These are phyloP conservation scores for Probosciger aterrimus DNA, from an alignment of 2,113 vertebrate species.

Conservation along the genomic window DNA sequence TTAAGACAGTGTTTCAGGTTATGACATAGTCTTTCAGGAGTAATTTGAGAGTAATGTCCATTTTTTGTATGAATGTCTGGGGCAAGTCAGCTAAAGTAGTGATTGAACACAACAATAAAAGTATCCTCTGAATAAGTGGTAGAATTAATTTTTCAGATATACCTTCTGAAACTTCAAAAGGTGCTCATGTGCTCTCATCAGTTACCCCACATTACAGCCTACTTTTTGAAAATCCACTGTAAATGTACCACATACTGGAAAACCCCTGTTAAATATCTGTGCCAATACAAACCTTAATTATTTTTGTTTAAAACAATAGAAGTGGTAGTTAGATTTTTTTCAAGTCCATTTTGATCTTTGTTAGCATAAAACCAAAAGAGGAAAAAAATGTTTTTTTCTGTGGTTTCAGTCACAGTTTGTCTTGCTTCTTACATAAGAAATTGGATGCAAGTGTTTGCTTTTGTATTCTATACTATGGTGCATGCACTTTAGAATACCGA, in stretches of 20 bases:
- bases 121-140: background rate
- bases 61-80: background rate
- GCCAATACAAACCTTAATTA: slow-evolving; percentile 9
- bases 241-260: background rate
- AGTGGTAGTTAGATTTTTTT: slow-evolving; percentile 29
- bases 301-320: slow-evolving; percentile 39
- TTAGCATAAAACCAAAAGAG: background rate
- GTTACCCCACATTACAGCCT: background rate
- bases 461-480: background rate
- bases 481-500: background rate
- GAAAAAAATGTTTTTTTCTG: background rate
- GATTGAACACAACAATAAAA: background rate
- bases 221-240: background rate
- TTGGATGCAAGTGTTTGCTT: background rate
- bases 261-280: background rate
- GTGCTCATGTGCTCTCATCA: background rate
- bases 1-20: background rate
- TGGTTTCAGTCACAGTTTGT: background rate
- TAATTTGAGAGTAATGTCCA: background rate
- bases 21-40: background rate
- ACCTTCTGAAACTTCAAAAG: background rate
- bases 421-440: background rate
- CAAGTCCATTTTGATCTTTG: slow-evolving; percentile 3
- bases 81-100: background rate
- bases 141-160: background rate